Base-by-base conservation (phyloP, 2,888 invertebrate genomes). In the Diaphora mendica region DNA sequence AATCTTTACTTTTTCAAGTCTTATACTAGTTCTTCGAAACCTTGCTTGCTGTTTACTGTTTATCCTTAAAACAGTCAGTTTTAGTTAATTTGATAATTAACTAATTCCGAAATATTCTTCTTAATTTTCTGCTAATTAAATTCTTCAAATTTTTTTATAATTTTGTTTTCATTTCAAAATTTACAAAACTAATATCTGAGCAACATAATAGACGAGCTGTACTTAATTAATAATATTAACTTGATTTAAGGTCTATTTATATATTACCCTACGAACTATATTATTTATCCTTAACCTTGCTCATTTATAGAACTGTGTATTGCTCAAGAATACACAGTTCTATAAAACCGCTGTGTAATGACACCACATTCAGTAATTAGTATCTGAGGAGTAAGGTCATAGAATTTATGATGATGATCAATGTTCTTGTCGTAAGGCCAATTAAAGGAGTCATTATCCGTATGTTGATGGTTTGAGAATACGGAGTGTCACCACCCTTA, bases 1-100 rank as follows among this genome's bases (percentile, higher is more conserved):
- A 77, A n/a, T n/a, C 77, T 75, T 64, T 67, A n/a, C n/a, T 70
- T 70, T 70, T 48, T 35, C 17, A 33, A 51, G 35, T 35, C 64
- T 35, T 48, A 62, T 68, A 20, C 17, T 26, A 33, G 39, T 11
- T 35, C 42, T 30, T 55, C 13, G 30, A 39, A 55, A 9, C 2
- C 20, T 48, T 20, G 7, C 7, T 48, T 48, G 33, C 33, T 35
- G 7, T 35, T 35, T 35, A 35, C 33, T 35, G 7, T 35, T 35
- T 35, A 35, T 35, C 35, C 35, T 35, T 35, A 5, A 35, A 35
- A 7, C 35, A 35, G 4, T 35, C 33, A 33, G 33, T 33, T 33
- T 33, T 33, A 33, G 33, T 33, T 33, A 33, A 33, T 33, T 33
- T 35, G 35, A 39, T 39, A 39, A 39, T 39, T 39, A 11, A 39